phyloP scores from a whole-genome alignment of 1,140 invertebrate species.

The Cydia splendana region DNA sequence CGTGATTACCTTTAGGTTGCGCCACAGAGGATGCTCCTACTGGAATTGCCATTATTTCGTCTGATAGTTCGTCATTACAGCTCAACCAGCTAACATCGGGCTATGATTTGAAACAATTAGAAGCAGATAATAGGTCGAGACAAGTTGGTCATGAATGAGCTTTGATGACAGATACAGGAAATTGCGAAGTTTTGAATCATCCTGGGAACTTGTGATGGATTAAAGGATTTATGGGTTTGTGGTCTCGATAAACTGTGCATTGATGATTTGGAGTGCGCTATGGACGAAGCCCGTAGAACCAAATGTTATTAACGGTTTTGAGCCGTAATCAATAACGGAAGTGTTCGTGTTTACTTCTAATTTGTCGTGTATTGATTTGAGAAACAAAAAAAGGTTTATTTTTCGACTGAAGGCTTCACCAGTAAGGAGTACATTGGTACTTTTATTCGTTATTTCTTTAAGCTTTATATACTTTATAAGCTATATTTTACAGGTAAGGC shows the following conservation, averaged over 20 bases:
- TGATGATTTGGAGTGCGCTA: background rate
- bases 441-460: no score
- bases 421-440: no score
- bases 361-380: background rate
- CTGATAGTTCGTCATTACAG: constrained; percentile 26
- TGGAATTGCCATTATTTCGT: constrained; percentile 30
- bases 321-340: background rate
- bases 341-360: background rate
- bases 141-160: background rate
- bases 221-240: constrained; percentile 20
- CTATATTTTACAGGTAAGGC: no score
- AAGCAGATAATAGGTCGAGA: background rate
- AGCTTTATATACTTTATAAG: no score
- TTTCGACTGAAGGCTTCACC: no score
- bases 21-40: background rate
- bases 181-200: constrained; percentile 30
- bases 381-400: no score
- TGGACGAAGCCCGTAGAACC: background rate
- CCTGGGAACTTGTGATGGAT: constrained; percentile 16
- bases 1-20: constrained; percentile 49
- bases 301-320: background rate
- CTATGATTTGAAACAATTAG: background rate
- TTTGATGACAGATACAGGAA: constrained; percentile 31
- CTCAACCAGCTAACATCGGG: background rate
- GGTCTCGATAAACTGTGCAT: constrained; percentile 9